phyloP scores from a whole-genome alignment of 2,888 invertebrate genomes.

The Nephrocerus scutellatus region DNA sequence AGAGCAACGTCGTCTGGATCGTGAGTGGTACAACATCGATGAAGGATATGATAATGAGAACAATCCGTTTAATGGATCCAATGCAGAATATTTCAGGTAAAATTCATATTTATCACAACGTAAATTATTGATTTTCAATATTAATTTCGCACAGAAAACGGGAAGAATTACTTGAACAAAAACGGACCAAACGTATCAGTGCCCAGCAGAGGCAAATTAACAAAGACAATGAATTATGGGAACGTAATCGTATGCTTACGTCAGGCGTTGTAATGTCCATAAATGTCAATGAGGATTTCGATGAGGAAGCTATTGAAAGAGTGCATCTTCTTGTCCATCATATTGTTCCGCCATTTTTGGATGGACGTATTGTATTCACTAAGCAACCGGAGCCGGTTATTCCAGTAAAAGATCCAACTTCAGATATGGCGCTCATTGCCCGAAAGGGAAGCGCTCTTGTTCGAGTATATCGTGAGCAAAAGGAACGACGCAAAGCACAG shows the following conservation, averaged over 20 bases:
- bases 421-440: constrained; percentile 94
- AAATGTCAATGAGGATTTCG: constrained; percentile 84
- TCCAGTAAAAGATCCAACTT: constrained; percentile 90
- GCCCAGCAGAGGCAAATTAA: constrained; percentile 96
- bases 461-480: constrained; percentile 85
- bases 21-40: constrained; percentile 96
- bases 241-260: constrained; percentile 93
- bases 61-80: constrained; percentile 84
- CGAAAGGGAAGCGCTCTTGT: constrained; percentile 91
- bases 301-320: constrained; percentile 90
- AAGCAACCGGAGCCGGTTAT: constrained; percentile 99
- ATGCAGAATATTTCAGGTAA: constrained; percentile 73
- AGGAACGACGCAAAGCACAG: constrained; percentile 92
- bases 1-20: constrained; percentile 81
- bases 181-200: constrained; percentile 85
- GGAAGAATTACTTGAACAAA: constrained; percentile 85
- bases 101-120: background rate
- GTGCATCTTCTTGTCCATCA: constrained; percentile 96
- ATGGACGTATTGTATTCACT: constrained; percentile 97
- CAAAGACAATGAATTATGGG: constrained; percentile 98
- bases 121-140: background rate
- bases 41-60: constrained; percentile 89
- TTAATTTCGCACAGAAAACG: constrained; percentile 57
- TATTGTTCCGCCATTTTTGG: constrained; percentile 96
- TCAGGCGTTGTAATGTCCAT: constrained; percentile 88